Percentiles rank a stretch among this genome's conserved stretches.
Evolutionary conservation across 2,797 vertebrate genomes (phyloP).

Genomic region (Trematomus bernacchii): DNA sequence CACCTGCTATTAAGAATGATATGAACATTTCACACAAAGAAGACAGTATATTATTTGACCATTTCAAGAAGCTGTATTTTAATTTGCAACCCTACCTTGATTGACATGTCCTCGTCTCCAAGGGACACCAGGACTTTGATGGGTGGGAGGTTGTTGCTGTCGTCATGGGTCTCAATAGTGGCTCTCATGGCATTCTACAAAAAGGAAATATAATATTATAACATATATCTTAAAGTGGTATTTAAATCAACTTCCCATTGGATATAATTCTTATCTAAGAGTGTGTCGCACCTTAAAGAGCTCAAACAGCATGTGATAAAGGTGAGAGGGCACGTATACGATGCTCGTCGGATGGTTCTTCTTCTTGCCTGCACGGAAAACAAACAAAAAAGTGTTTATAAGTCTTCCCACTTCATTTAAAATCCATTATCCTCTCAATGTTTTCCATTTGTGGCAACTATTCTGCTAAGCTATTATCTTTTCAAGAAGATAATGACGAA

Average conservation of each 20-base stretch:
- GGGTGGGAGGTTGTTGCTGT: slow-evolving; percentile 85
- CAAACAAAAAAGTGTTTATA: slow-evolving; percentile 1
- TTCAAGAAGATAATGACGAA: slow-evolving; percentile 35
- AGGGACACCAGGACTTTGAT: slow-evolving; percentile 92
- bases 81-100: slow-evolving; percentile 82
- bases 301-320: slow-evolving; percentile 98
- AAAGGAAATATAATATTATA: not conserved
- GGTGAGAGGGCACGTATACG: slow-evolving; percentile 95
- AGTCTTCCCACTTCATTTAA: slow-evolving; percentile 41
- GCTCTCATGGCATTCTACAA: slow-evolving; percentile 95
- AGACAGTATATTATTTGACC: not conserved
- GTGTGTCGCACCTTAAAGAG: slow-evolving; percentile 91
- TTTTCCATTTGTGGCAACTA: slow-evolving; percentile 31
- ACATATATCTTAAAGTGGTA: not conserved
- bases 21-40: not conserved
- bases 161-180: slow-evolving; percentile 92
- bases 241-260: not conserved
- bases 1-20: not conserved
- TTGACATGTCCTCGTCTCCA: slow-evolving; percentile 94
- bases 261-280: rapidly evolving
- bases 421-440: slow-evolving; percentile 26
- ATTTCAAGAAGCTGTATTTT: not conserved
- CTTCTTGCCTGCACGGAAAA: slow-evolving; percentile 75
- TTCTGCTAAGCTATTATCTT: slow-evolving; percentile 1
- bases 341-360: slow-evolving; percentile 87